Percentiles rank a stretch among this genome's conserved stretches.
Evolutionary conservation across 2,113 vertebrate genomes (phyloP).

Genomic region (Paracyprichromis sp.): DNA sequence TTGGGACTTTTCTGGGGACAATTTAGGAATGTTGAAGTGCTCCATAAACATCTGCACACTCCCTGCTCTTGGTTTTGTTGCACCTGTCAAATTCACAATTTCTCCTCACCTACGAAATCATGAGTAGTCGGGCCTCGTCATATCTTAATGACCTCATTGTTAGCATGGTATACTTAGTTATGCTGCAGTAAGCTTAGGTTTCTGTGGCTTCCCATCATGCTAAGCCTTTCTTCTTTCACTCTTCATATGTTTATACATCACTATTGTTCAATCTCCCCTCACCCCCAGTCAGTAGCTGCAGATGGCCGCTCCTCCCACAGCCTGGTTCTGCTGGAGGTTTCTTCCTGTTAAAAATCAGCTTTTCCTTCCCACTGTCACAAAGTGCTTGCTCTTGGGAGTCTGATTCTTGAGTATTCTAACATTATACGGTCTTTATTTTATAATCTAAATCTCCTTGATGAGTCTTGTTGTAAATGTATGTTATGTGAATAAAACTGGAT

Average conservation of each 20-base stretch:
- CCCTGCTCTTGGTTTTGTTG: background rate
- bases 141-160: background rate
- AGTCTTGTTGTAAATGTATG: background rate
- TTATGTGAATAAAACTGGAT: background rate
- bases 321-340: background rate
- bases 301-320: background rate
- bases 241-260: background rate
- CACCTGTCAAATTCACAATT: background rate
- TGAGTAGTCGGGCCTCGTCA: background rate
- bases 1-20: background rate
- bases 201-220: background rate
- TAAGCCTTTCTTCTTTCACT: background rate
- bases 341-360: background rate
- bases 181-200: background rate
- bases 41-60: background rate
- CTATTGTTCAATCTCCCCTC: background rate
- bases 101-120: background rate
- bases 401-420: background rate
- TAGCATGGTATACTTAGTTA: background rate
- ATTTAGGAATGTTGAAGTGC: background rate
- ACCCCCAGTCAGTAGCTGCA: background rate
- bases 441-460: background rate
- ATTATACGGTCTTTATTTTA: background rate
- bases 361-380: background rate
- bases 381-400: background rate